These are phyloP conservation scores for Patella pellucida DNA, from an alignment of 2,888 invertebrate genomes.

Conservation along the genomic window DNA sequence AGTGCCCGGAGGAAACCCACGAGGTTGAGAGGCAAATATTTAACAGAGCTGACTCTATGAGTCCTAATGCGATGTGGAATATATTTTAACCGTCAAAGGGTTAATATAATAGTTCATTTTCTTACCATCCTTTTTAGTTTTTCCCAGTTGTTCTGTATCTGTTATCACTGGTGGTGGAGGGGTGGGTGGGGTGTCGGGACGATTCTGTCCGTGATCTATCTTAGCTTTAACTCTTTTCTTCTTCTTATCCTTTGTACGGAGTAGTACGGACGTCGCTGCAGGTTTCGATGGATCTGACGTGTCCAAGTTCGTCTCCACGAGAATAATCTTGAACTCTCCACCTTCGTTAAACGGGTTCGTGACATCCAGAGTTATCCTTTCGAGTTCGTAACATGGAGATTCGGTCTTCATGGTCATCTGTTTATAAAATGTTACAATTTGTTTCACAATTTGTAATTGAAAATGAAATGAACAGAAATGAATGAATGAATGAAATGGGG, in stretches of 20 bases:
- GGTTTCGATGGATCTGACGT: conserved; percentile 43
- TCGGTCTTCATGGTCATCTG: conserved; percentile 63
- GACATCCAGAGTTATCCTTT: conserved; percentile 59
- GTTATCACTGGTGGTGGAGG: conserved; percentile 40
- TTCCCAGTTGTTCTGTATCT: conserved; percentile 28
- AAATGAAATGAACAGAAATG: too few relatives aligned
- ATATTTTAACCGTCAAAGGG: too few relatives aligned
- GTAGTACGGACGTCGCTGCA: conserved; percentile 27
- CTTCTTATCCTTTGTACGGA: conserved; percentile 52
- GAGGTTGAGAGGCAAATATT: too few relatives aligned
- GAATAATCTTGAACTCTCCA: conserved; percentile 65
- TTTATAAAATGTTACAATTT: too few relatives aligned
- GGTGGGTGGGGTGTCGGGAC: conserved; percentile 52
- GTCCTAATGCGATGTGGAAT: too few relatives aligned
- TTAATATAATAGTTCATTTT: too few relatives aligned
- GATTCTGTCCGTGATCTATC: conserved; percentile 57
- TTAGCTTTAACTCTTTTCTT: conserved; percentile 53
- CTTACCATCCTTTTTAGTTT: too few relatives aligned
- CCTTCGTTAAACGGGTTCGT: conserved; percentile 66
- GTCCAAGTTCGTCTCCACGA: conserved; percentile 61
- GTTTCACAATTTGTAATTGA: too few relatives aligned
- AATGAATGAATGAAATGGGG: too few relatives aligned
- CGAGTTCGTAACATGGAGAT: conserved; percentile 67
- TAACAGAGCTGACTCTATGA: too few relatives aligned
- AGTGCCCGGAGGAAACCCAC: too few relatives aligned